Evolutionary conservation across 1,140 invertebrate species (phyloP).

Genomic region (Trichomalopsis sarcophagae): DNA sequence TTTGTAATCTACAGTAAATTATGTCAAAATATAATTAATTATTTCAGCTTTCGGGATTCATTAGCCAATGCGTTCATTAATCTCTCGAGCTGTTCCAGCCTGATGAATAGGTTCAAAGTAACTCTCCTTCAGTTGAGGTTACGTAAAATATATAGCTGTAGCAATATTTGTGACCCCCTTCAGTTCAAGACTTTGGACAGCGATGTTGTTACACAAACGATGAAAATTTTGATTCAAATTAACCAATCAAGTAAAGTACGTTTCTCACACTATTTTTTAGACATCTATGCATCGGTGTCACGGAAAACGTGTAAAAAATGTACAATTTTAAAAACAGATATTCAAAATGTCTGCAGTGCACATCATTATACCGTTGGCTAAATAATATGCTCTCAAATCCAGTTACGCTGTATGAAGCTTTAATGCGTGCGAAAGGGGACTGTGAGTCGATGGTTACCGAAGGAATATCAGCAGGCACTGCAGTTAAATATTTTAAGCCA

Average conservation of each 20-base stretch:
- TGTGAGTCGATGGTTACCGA: neutral
- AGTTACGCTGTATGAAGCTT: neutral
- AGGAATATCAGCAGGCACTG: neutral
- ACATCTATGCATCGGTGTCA: too few species aligned
- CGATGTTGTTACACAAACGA: too few species aligned
- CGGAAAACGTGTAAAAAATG: too few species aligned
- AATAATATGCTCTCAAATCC: neutral
- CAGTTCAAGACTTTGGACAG: too few species aligned
- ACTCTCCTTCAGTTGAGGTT: neutral
- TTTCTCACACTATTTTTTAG: too few species aligned
- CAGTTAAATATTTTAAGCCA: neutral
- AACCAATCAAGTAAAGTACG: too few species aligned
- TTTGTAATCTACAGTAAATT: too few species aligned
- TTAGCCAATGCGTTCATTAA: neutral
- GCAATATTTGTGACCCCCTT: neutral
- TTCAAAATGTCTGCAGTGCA: neutral
- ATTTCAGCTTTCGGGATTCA: neutral
- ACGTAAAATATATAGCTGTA: constrained; percentile 4
- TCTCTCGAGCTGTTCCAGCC: neutral
- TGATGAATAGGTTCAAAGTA: neutral
- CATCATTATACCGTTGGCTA: neutral
- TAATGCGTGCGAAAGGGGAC: neutral
- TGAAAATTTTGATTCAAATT: too few species aligned
- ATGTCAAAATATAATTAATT: neutral
- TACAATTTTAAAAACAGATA: neutral